Evolutionary conservation across 2,888 invertebrate species (phyloP).

Genomic region (Papilio protenor): DNA sequence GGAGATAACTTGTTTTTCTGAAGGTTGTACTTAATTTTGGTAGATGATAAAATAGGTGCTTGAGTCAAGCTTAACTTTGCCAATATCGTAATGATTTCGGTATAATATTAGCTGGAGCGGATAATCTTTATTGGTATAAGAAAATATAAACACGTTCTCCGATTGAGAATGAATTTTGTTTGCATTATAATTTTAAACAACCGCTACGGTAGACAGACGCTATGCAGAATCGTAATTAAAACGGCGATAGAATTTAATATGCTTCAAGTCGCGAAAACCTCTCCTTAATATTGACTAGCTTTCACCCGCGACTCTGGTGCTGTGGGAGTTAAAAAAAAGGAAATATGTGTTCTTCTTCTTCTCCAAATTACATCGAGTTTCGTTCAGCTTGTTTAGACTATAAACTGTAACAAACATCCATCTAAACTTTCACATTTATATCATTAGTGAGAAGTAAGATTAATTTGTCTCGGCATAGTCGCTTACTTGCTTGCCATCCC

Average conservation of each 20-base stretch:
- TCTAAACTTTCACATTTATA: too few species aligned
- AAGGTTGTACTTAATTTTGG: not conserved
- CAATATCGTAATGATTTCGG: constrained; percentile 64
- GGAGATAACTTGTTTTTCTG: constrained; percentile 2
- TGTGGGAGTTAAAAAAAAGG: too few species aligned
- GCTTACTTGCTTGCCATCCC: too few species aligned
- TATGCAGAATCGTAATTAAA: not conserved
- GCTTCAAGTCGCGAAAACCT: not conserved
- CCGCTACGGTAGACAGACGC: not conserved
- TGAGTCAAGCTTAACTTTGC: constrained; percentile 57
- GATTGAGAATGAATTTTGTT: not conserved
- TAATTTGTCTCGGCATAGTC: too few species aligned
- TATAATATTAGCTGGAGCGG: constrained; percentile 60
- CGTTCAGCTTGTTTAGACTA: too few species aligned
- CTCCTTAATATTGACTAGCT: not conserved
- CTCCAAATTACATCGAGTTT: too few species aligned
- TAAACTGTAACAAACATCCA: too few species aligned
- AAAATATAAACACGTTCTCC: constrained; percentile 9
- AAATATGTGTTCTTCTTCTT: too few species aligned
- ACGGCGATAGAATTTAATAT: not conserved
- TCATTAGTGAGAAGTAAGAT: too few species aligned
- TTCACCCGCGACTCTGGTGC: not conserved
- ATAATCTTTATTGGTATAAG: constrained; percentile 49
- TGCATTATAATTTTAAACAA: not conserved
- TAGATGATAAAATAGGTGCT: constrained; percentile 44